phyloP scores from a whole-genome alignment of 2,888 invertebrate species.

The Didymodactylos carnosus region DNA sequence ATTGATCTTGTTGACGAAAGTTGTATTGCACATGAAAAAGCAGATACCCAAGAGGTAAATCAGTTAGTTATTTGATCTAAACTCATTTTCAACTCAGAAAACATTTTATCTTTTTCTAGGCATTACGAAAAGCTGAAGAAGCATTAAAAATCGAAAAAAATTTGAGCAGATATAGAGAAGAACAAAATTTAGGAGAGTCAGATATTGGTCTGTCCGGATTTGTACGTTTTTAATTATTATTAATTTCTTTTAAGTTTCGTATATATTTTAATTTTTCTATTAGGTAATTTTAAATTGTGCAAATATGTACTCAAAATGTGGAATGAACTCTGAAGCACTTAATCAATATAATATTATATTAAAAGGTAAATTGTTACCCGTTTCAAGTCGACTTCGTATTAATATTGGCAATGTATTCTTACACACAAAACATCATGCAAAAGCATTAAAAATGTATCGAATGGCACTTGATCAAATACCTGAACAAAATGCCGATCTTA shows the following conservation, averaged over 20 bases:
- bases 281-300: slow-evolving; percentile 86
- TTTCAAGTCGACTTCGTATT: slow-evolving; percentile 43
- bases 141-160: slow-evolving; percentile 76
- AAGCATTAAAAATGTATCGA: slow-evolving; percentile 86
- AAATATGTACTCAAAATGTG: slow-evolving; percentile 74
- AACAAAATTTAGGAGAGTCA: slow-evolving; percentile 59
- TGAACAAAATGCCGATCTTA: slow-evolving; percentile 69
- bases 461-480: slow-evolving; percentile 92
- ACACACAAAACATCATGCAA: slow-evolving; percentile 67
- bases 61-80: slow-evolving; percentile 5
- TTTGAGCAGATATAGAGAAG: slow-evolving; percentile 70
- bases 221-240: slow-evolving; percentile 38
- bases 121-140: slow-evolving; percentile 80
- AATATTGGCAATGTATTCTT: slow-evolving; percentile 97
- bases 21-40: slow-evolving; percentile 48
- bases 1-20: slow-evolving; percentile 74
- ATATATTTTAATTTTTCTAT: slow-evolving; percentile 17
- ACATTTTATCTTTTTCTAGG: slow-evolving; percentile 29
- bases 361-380: slow-evolving; percentile 57
- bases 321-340: slow-evolving; percentile 80
- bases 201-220: slow-evolving; percentile 87
- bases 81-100: too few relatives aligned
- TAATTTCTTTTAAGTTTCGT: not conserved
- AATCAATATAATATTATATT: slow-evolving; percentile 84
- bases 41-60: slow-evolving; percentile 35